Base-by-base conservation (phyloP, 2,113 vertebrate species). In the Xiphophorus maculatus region DNA sequence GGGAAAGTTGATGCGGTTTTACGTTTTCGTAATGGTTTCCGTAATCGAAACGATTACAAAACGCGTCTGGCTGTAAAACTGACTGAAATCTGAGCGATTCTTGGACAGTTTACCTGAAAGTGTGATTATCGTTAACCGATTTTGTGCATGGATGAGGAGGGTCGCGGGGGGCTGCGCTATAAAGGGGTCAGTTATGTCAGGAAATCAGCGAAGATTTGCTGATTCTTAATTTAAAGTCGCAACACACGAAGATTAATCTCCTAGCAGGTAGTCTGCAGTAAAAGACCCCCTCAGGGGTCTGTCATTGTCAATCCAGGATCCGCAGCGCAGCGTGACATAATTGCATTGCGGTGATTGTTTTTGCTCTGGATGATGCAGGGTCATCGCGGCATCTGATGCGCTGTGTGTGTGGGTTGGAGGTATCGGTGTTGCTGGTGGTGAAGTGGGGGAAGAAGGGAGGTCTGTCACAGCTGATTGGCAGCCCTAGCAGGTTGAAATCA, bases 11-110 rank as follows among this genome's bases (percentile, higher is more conserved):
- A 27, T 37, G 61, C 30, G 30, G 8, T 72, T 68, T 27, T n/a
- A 3, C 6, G 30, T 71, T 89, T 90, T 90, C 79, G 70, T 92
- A 93, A 92, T 4, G 61, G 76, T 91, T 93, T 94, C 90, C 89
- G 89, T 93, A 92, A 94, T 19, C 27, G 66, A 15, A 51, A 15
- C 54, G 40, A 77, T 92, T 92, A 89, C 89, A 77, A 81, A 87
- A 91, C 4, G 2, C 0, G 75, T 29, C 61, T 65, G 32, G 72
- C 19, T 82, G 74, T 40, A 69, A 58, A 25, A 7, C 25, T n/a
- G 25, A 25, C 44, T 19, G 4, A 19, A 19, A 48, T 48, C 44
- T 7, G 17, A 25, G n/a, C 25, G 22, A 58, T 58, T 11, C 51
- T 58, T 25, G 22, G 51, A n/a, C 17, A 11, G 22, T n/a, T 58